These are phyloP conservation scores for Callimorpha dominula DNA, from an alignment of 2,888 invertebrate species.

Conservation along the genomic window DNA sequence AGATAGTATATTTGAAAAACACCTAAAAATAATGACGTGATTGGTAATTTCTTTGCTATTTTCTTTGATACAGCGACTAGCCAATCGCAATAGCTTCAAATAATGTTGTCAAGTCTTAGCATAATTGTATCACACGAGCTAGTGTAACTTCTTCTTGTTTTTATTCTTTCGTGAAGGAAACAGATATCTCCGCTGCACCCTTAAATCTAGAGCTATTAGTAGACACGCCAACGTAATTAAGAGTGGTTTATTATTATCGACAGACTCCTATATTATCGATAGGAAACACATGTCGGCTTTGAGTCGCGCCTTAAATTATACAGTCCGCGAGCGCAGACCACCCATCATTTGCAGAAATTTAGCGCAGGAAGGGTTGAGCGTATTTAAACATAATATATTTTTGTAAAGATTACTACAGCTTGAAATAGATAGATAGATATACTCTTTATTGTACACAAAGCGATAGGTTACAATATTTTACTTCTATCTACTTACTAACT, in stretches of 20 bases:
- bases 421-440: too few species aligned
- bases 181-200: conserved; percentile 6
- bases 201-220: conserved; percentile 35
- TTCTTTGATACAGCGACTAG: background rate
- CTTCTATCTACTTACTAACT: too few species aligned
- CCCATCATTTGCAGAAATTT: conserved; percentile 22
- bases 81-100: background rate
- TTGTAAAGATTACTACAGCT: too few species aligned
- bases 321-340: conserved; percentile 22
- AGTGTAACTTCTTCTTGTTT: background rate
- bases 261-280: conserved; percentile 49
- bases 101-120: background rate
- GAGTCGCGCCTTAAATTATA: conserved; percentile 53
- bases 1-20: too few species aligned
- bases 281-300: conserved; percentile 54
- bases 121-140: background rate
- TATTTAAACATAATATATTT: background rate
- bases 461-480: too few species aligned
- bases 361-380: background rate
- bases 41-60: background rate
- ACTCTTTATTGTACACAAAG: too few species aligned
- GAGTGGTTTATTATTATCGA: conserved; percentile 57
- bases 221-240: conserved; percentile 48
- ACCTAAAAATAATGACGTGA: background rate
- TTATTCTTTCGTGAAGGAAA: conserved; percentile 6